A percentile compares a stretch with the other conserved stretches of the same genome.
These are phyloP conservation scores for Tinamus major DNA, from an alignment of 2,797 vertebrate species.

Conservation along the genomic window DNA sequence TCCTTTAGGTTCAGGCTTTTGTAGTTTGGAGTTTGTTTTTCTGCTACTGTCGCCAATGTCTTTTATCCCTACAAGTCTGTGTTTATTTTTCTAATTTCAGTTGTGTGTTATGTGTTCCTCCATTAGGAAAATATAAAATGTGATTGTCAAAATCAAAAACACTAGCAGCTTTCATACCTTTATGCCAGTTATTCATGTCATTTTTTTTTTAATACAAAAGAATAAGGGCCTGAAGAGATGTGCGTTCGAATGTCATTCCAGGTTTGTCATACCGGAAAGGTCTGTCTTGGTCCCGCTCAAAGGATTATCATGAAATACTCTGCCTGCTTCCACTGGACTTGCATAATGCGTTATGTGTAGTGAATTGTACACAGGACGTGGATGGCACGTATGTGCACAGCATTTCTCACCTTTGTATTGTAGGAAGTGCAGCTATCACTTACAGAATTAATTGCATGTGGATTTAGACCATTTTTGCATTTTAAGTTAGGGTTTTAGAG, in stretches of 20 bases:
- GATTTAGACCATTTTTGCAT: not conserved
- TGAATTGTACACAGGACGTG: conserved; percentile 65
- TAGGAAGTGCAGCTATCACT: not conserved
- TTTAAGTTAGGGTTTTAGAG: not conserved
- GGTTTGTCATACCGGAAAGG: conserved; percentile 96
- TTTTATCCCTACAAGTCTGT: not conserved
- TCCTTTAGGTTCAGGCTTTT: not conserved
- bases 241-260: conserved; percentile 64
- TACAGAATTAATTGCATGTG: not conserved
- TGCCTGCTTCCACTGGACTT: conserved; percentile 90
- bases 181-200: not conserved
- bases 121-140: not conserved
- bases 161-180: not conserved
- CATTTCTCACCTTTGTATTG: not conserved
- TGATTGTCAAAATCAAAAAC: not conserved
- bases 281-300: conserved; percentile 86
- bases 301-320: conserved; percentile 82
- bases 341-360: conserved; percentile 78
- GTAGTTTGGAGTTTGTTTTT: not conserved
- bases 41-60: not conserved
- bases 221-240: not conserved
- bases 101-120: not conserved
- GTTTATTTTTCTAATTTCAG: not conserved
- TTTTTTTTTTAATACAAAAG: not conserved
- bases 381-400: conserved; percentile 82